phyloP scores from a whole-genome alignment of 2,113 vertebrate genomes.

The Balaeniceps rex region DNA sequence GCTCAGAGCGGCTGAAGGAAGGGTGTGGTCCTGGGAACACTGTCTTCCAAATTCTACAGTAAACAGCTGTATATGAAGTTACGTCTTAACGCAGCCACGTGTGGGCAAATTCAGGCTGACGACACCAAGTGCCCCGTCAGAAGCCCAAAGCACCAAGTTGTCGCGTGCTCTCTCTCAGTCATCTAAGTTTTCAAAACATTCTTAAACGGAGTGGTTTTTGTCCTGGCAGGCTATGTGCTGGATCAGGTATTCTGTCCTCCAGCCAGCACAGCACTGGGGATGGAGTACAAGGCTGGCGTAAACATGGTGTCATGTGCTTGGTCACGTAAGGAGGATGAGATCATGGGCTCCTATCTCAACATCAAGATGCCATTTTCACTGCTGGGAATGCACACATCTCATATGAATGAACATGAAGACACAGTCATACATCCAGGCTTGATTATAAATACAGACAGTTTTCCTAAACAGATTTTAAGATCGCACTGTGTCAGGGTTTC shows the following conservation, averaged over 20 bases:
- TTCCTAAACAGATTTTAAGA: background rate
- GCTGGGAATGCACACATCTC: background rate
- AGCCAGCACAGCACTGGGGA: background rate
- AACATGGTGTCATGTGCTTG: background rate
- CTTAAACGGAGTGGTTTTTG: background rate
- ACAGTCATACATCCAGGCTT: background rate
- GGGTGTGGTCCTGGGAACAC: accelerated
- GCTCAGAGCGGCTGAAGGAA: background rate
- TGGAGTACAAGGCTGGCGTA: background rate
- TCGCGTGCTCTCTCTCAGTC: background rate
- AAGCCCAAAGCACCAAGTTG: background rate
- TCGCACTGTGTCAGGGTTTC: background rate
- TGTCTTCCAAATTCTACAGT: background rate
- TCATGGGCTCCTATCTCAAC: background rate
- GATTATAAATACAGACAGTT: background rate
- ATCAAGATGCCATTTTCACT: background rate
- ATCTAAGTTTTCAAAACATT: background rate
- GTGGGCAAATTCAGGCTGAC: background rate
- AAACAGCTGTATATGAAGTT: background rate
- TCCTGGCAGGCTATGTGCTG: background rate
- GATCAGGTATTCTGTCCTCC: background rate
- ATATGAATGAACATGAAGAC: background rate
- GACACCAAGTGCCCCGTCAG: background rate
- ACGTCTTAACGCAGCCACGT: accelerated
- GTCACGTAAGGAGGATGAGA: background rate